A percentile compares a stretch with the other conserved stretches of the same genome.
Conservation (phyloP, 2,113 vertebrate genomes). For the Percina caprodes region DNA sequence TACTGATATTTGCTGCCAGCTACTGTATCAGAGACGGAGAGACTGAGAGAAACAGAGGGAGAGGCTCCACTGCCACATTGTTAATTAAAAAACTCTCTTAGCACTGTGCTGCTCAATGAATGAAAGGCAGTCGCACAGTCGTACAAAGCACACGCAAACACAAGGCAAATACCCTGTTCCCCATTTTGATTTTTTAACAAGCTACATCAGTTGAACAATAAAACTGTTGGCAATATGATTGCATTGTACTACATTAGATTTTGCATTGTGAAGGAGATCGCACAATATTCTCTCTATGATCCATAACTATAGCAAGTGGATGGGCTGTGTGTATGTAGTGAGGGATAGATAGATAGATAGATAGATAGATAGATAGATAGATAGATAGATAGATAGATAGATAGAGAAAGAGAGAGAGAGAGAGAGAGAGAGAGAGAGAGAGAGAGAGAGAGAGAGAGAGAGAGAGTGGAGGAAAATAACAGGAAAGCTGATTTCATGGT, state of each 20-base stretch:
- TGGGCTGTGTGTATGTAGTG: constrained; percentile 21
- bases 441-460: constrained; percentile 27
- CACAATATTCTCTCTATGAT: constrained; percentile 54
- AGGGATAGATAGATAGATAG: constrained; percentile 31
- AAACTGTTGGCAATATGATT: constrained; percentile 24
- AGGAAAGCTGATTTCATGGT: constrained; percentile 82
- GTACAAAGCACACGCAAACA: constrained; percentile 27
- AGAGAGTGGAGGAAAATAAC: constrained; percentile 69
- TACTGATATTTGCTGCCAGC: constrained; percentile 79
- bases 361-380: constrained; percentile 26
- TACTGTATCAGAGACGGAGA: constrained; percentile 50
- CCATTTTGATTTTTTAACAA: constrained; percentile 24
- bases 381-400: too few relatives aligned
- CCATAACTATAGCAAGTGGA: constrained; percentile 49
- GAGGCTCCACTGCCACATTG: constrained; percentile 67
- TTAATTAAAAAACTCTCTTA: constrained; percentile 76
- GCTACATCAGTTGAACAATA: constrained; percentile 15
- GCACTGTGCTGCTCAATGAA: constrained; percentile 49
- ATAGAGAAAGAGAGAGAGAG: constrained; percentile 35
- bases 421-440: constrained; percentile 42
- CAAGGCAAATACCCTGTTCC: constrained; percentile 4
- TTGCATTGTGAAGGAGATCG: constrained; percentile 39
- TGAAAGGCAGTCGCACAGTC: constrained; percentile 32
- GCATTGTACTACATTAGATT: constrained; percentile 41
- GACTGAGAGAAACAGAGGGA: constrained; percentile 37